Base-by-base conservation (phyloP, 2,113 vertebrate genomes). In the Pelvicachromis taeniatus region DNA sequence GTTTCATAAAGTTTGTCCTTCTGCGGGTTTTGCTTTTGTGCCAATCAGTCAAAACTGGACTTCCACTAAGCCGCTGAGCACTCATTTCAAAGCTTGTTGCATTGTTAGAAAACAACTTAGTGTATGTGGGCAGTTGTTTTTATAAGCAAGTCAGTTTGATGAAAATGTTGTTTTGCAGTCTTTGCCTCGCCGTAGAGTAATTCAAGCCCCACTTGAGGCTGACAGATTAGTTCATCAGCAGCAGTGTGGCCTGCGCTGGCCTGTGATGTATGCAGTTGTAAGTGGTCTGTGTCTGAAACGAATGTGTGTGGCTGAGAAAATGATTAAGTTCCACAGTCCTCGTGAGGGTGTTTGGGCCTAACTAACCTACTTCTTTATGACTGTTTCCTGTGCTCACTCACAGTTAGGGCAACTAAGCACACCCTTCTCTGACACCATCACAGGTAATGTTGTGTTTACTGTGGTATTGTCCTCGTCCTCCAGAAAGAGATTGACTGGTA, bases 301-400 rank as follows among this genome's bases (percentile, higher is more conserved):
- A 84, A 78, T 86, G 52, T 82, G 80, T 85, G 78, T 33, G 65
- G 58, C 78, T 83, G 65, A 87, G 52, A 65, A 77, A 63, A 88
- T 84, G 77, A 91, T 92, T 83, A 77, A 38, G 16, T 73, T 88
- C 33, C 56, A 21, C 12, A 19, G 55, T 81, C 65, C 84, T 90
- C 88, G 16, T 54, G 84, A 88, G 84, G 84, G 31, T 54, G 38
- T 86, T 93, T 87, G 73, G 78, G 58, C 29, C 50, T 54, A 82
- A 89, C 91, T 87, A 89, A 79, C 52, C 77, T 63, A 50, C 26
- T 86, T 87, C 81, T 89, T 87, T 80, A 58, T 80, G 40, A 29
- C 78, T 6, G 11, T 11, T 13, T 85, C 50, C 59, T 75, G 55
- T 38, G 77, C 61, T 88, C 70, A 29, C 35, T 16, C 80, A 70